Conservation (phyloP, 2,797 vertebrate genomes). For the Acrocephalus scirpaceus region DNA sequence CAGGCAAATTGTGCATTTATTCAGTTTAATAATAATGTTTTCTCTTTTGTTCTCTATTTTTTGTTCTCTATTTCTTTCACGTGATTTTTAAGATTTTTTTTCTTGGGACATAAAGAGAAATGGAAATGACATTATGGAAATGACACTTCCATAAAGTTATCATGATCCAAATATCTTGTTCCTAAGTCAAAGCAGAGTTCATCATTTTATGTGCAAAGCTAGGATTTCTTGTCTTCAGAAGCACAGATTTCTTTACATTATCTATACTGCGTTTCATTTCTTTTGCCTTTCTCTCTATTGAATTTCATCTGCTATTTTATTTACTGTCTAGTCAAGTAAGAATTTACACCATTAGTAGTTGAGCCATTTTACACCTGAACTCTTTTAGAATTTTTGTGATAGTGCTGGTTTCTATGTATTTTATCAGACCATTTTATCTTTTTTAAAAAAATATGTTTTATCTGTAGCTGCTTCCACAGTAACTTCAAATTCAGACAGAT, state of each 20-base stretch:
- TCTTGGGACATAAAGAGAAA: background rate
- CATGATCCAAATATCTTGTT: background rate
- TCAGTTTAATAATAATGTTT: background rate
- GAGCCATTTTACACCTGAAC: background rate
- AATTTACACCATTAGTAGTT: background rate
- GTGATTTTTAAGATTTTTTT: background rate
- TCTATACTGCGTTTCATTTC: background rate
- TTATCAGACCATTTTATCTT: background rate
- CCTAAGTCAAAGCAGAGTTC: background rate
- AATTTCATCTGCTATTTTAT: background rate
- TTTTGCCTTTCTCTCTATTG: background rate
- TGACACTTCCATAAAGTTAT: background rate
- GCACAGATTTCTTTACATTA: background rate
- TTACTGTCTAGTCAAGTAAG: background rate
- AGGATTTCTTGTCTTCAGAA: background rate
- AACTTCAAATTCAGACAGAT: background rate
- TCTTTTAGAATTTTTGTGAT: background rate
- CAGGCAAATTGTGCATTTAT: background rate
- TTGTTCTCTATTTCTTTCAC: background rate
- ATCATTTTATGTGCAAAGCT: background rate
- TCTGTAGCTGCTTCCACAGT: background rate
- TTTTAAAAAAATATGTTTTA: background rate
- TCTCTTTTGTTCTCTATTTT: background rate
- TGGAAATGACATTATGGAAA: background rate
- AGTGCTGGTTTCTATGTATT: background rate